These are phyloP conservation scores for Pangasius larnaudii DNA, from an alignment of 2,797 vertebrate genomes.

Conservation along the genomic window DNA sequence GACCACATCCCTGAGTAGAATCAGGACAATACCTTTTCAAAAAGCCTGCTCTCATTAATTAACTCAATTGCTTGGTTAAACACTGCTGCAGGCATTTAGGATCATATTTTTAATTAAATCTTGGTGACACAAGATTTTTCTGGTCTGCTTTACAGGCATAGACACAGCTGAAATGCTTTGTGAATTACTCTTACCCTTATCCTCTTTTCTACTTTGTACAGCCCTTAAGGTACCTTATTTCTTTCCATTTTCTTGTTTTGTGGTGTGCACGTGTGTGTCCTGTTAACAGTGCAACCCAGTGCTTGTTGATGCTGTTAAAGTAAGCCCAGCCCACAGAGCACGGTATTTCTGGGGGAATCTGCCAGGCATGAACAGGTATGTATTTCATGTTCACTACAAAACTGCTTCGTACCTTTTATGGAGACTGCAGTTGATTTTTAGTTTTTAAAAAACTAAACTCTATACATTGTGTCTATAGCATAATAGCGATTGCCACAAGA, in stretches of 20 bases:
- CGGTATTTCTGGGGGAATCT: constrained; percentile 96
- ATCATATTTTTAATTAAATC: not conserved
- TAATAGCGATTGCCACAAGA: not conserved
- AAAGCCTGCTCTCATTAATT: no score
- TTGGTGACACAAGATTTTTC: not conserved
- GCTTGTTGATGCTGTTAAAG: constrained; percentile 88
- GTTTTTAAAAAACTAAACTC: no score
- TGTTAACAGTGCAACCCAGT: constrained; percentile 88
- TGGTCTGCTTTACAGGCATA: not conserved
- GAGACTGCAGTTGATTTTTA: not conserved
- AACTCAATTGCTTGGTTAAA: not conserved
- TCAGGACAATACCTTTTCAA: not conserved
- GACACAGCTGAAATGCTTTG: not conserved
- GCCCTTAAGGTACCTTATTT: not conserved
- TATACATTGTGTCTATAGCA: not conserved
- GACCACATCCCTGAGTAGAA: not conserved
- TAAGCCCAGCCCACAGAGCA: constrained; percentile 88
- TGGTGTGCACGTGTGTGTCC: not conserved
- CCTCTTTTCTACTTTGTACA: not conserved
- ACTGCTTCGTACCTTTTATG: not conserved
- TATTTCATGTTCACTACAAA: not conserved
- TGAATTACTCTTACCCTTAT: not conserved
- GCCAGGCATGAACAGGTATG: constrained; percentile 92
- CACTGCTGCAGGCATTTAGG: not conserved
- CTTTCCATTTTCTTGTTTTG: not conserved